Evolutionary conservation across 2,797 vertebrate species (phyloP).

Genomic region (Tiaroga cobitis): DNA sequence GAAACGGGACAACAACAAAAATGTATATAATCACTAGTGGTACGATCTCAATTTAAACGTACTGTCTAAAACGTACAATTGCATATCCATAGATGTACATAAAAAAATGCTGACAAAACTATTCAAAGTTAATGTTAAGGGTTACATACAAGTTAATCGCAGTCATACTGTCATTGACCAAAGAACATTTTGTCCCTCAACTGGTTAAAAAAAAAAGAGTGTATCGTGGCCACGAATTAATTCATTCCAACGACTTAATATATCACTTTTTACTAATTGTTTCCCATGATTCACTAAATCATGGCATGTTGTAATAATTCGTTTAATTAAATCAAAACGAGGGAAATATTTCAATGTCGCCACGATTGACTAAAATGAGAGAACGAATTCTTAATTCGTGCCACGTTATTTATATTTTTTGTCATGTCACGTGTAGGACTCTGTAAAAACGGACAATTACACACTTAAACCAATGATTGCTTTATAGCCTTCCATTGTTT

Average conservation of each 20-base stretch:
- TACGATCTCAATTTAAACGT: background rate
- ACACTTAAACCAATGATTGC: background rate
- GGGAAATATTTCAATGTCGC: background rate
- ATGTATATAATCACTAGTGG: background rate
- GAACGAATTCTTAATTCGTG: background rate
- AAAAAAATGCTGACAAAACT: background rate
- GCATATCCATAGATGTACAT: conserved; percentile 4
- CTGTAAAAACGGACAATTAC: background rate
- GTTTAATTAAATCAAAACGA: background rate
- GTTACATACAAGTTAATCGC: background rate
- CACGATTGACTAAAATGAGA: background rate
- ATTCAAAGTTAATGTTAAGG: background rate
- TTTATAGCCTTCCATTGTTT: background rate
- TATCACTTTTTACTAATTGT: too few relatives aligned
- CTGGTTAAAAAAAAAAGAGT: too few relatives aligned
- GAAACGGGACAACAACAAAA: background rate
- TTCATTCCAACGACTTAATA: background rate
- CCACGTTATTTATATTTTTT: background rate
- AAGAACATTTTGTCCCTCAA: background rate
- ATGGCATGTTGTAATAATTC: too few relatives aligned
- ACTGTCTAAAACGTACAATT: conserved; percentile 4
- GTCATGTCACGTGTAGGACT: background rate
- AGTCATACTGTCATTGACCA: background rate
- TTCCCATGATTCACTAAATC: background rate
- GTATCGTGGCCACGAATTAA: too few relatives aligned